Conservation (phyloP, 2,888 invertebrate species). For the Dynastes grantii region DNA sequence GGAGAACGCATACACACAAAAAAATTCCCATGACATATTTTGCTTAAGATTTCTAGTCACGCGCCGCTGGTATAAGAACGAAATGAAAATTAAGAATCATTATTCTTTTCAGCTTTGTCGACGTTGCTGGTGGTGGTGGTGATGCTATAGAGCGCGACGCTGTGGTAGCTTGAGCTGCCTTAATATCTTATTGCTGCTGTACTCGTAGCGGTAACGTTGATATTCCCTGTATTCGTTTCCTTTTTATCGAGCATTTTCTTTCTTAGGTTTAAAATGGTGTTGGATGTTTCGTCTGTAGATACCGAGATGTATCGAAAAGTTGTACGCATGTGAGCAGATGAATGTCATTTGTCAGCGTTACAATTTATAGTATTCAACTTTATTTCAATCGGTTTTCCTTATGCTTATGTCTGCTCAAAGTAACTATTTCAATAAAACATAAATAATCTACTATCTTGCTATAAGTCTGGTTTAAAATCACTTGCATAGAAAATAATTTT, state of each 20-base stretch:
- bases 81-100: conserved; percentile 72
- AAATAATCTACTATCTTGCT: too few species aligned
- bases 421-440: too few species aligned
- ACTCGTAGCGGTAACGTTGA: neutral
- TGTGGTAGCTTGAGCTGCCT: conserved; percentile 54
- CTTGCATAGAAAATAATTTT: too few species aligned
- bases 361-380: too few species aligned
- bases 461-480: too few species aligned
- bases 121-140: conserved; percentile 52
- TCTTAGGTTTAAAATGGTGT: conserved; percentile 11
- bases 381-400: too few species aligned
- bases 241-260: conserved; percentile 3
- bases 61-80: conserved; percentile 69
- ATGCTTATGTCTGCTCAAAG: too few species aligned
- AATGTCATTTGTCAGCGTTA: too few species aligned
- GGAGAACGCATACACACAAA: conserved; percentile 54
- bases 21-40: conserved; percentile 69
- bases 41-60: conserved; percentile 69
- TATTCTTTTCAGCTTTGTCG: conserved; percentile 72
- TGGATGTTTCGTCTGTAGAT: neutral
- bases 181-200: conserved; percentile 67
- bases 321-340: too few species aligned
- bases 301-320: conserved; percentile 1
- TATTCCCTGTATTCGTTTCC: conserved; percentile 21
- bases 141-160: neutral